Evolutionary conservation across 1,140 invertebrate genomes (phyloP), one percentile per base, ranked within the genome.

Genomic region (Notospermus geniculatus): DNA sequence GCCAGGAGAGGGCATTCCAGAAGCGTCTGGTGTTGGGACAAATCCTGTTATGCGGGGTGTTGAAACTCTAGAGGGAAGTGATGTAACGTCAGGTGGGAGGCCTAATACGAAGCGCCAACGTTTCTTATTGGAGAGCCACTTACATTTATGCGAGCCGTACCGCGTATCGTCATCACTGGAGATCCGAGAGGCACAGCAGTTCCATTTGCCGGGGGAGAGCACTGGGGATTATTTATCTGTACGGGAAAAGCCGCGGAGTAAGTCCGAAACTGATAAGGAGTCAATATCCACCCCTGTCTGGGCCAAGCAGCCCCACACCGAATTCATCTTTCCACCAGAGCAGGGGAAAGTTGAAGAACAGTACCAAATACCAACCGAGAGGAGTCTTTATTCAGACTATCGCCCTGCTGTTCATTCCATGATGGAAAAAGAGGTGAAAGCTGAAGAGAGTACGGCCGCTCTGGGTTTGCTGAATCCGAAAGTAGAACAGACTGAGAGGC

Each of bases 211-310:
- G 15, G 32, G 32, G 32, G 5, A 36, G 32, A 7, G n/a, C n/a
- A n/a, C 32, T 4, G 32, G 5, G 15, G 32, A 36, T 36, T 36
- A 36, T 36, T 36, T 36, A 36, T 36, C 32, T 36, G 46, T 50
- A 7, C n/a, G 19, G 25, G 46, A 50, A 50, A 50, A 50, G n/a
- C 46, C 46, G 5, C 5, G 46, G 19, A 50, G 46, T 50, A 50
- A 50, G 25, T 50, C 46, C 4, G 46, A 50, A n/a, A 50, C 46
- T 4, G 46, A 50, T 50, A 50, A 50, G 25, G 46, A 50, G 46
- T 7, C 19, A 23, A n/a, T 50, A n/a, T 7, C n/a, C 5, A 23
- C 46, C 5, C 46, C 46, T 19, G 19, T 50, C 9, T 50, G 46
- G 46, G 32, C 32, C 32, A 5, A n/a, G 25, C n/a, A 23, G 46